These are phyloP conservation scores for Erpobdella octoculata DNA, from an alignment of 2,888 invertebrate species.

Conservation along the genomic window DNA sequence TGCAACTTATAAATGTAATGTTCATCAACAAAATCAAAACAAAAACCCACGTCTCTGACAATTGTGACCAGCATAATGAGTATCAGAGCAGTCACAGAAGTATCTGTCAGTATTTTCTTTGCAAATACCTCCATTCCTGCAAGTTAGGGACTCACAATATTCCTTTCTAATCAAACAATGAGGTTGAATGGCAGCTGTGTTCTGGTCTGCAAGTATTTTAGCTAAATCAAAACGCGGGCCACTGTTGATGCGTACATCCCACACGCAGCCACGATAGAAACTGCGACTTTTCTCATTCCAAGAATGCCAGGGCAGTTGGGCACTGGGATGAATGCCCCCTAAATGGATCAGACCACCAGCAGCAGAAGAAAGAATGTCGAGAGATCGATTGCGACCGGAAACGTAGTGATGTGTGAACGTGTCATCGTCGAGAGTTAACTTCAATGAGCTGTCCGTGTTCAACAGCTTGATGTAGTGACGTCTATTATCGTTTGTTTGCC, in stretches of 20 bases:
- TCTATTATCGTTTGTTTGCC: constrained; percentile 42
- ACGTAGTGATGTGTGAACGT: constrained; percentile 34
- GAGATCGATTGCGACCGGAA: constrained; percentile 25
- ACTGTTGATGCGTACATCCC: constrained; percentile 41
- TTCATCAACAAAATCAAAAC: no score
- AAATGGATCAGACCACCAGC: constrained; percentile 31
- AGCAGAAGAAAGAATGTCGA: constrained; percentile 35
- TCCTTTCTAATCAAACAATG: constrained; percentile 38
- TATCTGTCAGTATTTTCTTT: constrained; percentile 41
- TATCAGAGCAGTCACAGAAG: constrained; percentile 47
- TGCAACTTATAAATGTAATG: no score
- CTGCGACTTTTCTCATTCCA: constrained; percentile 41
- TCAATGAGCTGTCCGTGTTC: constrained; percentile 31
- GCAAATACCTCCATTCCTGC: constrained; percentile 44
- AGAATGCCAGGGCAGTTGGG: constrained; percentile 45
- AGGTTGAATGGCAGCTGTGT: constrained; percentile 27
- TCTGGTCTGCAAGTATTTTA: constrained; percentile 23
- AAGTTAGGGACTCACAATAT: constrained; percentile 40
- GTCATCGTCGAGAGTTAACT: constrained; percentile 40
- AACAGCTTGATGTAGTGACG: constrained; percentile 41
- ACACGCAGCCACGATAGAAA: constrained; percentile 47
- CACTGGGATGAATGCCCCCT: constrained; percentile 37
- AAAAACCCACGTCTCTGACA: constrained; percentile 35
- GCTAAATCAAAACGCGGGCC: constrained; percentile 38
- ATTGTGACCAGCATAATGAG: constrained; percentile 41